Base-by-base conservation (phyloP, 2,888 invertebrate genomes). In the Lochmaea crataegi region DNA sequence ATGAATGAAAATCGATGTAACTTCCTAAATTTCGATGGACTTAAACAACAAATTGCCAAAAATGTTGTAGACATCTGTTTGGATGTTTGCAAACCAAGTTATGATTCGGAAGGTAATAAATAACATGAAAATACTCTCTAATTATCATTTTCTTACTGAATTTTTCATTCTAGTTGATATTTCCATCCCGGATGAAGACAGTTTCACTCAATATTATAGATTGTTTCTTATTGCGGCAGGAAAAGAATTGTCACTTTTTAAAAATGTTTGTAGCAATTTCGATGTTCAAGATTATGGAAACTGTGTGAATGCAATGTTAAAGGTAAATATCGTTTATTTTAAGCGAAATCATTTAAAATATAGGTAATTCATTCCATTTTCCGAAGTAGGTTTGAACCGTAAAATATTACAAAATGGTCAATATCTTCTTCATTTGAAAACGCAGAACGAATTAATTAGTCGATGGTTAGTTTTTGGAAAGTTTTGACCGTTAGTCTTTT, bases 11-110 rank as follows among this genome's bases (percentile, higher is more conserved):
- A 75, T 73, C 72, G 85, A 60, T 82, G 81, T 72, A 81, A 77
- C 7, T 84, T 84, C 76, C 71, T 83, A n/a, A 78, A 81, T 16
- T 85, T 83, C 76, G 76, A 82, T 41, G 56, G 67, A 38, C 22
- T 78, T 12, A 83, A 82, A 58, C 81, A 82, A 57, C 76, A 81
- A 64, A 79, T 83, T 67, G 79, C 79, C 51, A 78, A 78, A 69
- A 70, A 78, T 66, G 64, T 74, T 61, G 78, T 81, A 60, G 74
- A 79, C 32, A 71, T 81, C 14, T 71, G 82, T 26, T 71, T 32
- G 11, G 74, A 74, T 53, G 41, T 68, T 7, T 76, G 74, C 53
- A 67, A 65, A 41, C 61, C 64, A 51, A 74, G 64, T 22, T 66
- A 53, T 57, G 38, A 69, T 68, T 75, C 72, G 14, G 72, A 75